Evolutionary conservation across 2,888 invertebrate species (phyloP).

Genomic region (Bellardia bayeri): DNA sequence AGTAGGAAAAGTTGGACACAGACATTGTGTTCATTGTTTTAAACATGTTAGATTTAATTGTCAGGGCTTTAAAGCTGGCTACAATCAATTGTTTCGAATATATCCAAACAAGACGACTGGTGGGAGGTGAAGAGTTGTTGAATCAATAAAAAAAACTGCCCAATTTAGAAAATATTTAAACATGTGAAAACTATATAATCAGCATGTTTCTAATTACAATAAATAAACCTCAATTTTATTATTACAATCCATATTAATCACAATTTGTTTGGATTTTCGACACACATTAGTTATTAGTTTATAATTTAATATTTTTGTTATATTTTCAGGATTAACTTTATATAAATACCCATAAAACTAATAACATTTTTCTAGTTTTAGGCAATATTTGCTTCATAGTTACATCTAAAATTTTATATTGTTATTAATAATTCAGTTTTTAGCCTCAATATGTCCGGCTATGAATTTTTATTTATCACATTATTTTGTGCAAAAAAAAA

Average conservation of each 20-base stretch:
- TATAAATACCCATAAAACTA: slow-evolving; percentile 25
- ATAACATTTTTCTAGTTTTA: slow-evolving; percentile 39
- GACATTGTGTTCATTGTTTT: slow-evolving; percentile 65
- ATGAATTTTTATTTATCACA: slow-evolving; percentile 53
- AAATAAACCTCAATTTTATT: not conserved
- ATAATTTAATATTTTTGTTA: slow-evolving; percentile 41
- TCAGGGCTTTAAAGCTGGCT: slow-evolving; percentile 56
- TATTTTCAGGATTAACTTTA: slow-evolving; percentile 51
- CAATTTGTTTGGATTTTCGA: slow-evolving; percentile 24
- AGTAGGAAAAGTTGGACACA: slow-evolving; percentile 46
- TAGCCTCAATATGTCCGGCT: slow-evolving; percentile 38
- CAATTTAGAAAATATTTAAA: too few species aligned
- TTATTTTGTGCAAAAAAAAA: slow-evolving; percentile 3
- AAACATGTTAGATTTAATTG: slow-evolving; percentile 70
- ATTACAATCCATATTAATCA: not conserved
- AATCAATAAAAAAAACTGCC: too few species aligned
- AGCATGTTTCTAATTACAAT: not conserved
- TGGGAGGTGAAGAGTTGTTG: too few species aligned
- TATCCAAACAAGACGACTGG: not conserved
- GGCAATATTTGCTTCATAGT: not conserved
- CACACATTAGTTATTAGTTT: slow-evolving; percentile 12
- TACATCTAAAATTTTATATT: slow-evolving; percentile 49
- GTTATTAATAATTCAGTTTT: slow-evolving; percentile 34
- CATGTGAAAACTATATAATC: too few species aligned
- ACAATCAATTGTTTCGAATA: slow-evolving; percentile 63